phyloP scores from a whole-genome alignment of 2,113 vertebrate genomes.

The Ammodytes marinus region DNA sequence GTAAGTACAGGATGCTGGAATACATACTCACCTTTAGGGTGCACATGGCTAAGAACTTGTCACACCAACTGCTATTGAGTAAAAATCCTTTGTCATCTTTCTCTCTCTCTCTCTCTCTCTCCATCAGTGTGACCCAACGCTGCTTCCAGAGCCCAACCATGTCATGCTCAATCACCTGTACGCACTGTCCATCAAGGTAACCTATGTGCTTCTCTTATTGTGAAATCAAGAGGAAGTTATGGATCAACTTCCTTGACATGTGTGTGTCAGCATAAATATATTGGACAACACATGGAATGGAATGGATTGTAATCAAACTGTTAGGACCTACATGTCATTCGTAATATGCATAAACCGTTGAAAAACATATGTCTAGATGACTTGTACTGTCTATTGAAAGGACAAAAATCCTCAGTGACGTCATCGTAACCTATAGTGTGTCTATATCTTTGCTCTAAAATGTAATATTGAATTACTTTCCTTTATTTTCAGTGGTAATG shows the following conservation, averaged over 20 bases:
- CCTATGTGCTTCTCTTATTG: not conserved
- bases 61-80: not conserved
- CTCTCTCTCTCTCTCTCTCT: constrained; percentile 22
- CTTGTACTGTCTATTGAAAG: not conserved
- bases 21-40: not conserved
- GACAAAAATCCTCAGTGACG: not conserved
- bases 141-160: constrained; percentile 98
- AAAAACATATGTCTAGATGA: not conserved
- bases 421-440: too few species aligned
- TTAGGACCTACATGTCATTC: not conserved
- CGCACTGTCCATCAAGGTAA: constrained; percentile 96
- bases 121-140: constrained; percentile 93
- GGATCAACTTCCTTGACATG: not conserved
- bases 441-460: not conserved
- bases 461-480: not conserved
- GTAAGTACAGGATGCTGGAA: constrained; percentile 84
- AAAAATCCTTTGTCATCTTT: constrained; percentile 3
- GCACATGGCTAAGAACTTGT: accelerated
- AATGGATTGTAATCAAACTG: not conserved
- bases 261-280: not conserved
- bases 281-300: not conserved
- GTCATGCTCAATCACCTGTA: constrained; percentile 99
- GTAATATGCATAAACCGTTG: not conserved
- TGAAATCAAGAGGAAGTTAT: not conserved
- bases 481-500: not conserved